Conservation (phyloP, 2,113 vertebrate genomes). For the Fukomys damarensis region DNA sequence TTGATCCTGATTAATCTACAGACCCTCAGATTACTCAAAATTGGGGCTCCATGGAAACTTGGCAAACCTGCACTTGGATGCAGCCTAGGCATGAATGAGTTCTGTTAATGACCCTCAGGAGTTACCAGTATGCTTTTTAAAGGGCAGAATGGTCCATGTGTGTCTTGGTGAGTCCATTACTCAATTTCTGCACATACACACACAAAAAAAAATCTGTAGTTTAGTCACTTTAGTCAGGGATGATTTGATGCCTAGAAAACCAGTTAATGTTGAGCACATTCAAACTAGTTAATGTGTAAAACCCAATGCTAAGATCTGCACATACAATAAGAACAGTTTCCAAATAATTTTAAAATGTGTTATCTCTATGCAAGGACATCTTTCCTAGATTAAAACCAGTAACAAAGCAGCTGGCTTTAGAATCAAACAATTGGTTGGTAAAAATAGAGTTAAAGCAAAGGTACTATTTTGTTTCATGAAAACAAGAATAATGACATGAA, state of each 20-base stretch:
- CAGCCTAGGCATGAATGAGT: not conserved
- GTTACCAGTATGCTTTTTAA: not conserved
- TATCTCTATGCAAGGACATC: not conserved
- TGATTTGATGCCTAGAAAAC: conserved; percentile 16
- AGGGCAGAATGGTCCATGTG: not conserved
- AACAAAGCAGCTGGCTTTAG: not conserved
- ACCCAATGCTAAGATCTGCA: not conserved
- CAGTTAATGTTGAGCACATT: not conserved
- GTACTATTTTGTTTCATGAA: not conserved
- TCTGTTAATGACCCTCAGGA: conserved; percentile 16
- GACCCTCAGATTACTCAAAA: conserved; percentile 51
- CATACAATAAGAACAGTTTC: not conserved
- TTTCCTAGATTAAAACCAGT: not conserved
- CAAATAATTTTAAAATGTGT: not conserved
- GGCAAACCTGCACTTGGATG: not conserved
- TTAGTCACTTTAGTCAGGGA: conserved; percentile 20
- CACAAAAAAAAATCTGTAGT: not conserved
- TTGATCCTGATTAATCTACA: conserved; percentile 66
- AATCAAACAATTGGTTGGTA: not conserved
- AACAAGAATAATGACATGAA: not conserved
- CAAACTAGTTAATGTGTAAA: conserved; percentile 6
- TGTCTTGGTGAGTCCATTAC: not conserved
- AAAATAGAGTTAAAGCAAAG: conserved; percentile 44
- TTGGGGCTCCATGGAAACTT: not conserved
- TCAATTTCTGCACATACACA: not conserved